Percentiles rank a stretch among this genome's conserved stretches.
Evolutionary conservation across 2,888 invertebrate genomes (phyloP).

Genomic region (Tiphia femorata): DNA sequence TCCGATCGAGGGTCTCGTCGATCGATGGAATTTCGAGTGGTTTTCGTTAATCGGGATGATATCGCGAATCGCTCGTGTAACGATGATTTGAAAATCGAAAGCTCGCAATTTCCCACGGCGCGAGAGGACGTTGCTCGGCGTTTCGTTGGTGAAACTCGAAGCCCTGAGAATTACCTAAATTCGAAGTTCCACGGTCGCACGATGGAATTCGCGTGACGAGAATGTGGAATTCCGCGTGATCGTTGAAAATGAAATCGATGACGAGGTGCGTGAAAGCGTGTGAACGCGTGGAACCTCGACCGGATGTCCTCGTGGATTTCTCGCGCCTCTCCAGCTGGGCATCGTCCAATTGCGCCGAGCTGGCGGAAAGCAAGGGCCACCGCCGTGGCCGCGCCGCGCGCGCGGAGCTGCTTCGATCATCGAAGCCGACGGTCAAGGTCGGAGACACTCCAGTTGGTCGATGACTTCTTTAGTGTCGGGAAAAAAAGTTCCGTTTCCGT

Average conservation of each 20-base stretch:
- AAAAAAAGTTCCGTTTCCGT: too few relatives aligned
- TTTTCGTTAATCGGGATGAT: too few relatives aligned
- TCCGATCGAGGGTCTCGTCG: too few relatives aligned
- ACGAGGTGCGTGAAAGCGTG: constrained; percentile 8
- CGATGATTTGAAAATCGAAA: too few relatives aligned
- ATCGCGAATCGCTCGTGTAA: too few relatives aligned
- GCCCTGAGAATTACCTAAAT: too few relatives aligned
- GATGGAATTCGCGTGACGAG: background rate
- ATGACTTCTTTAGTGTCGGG: constrained; percentile 20
- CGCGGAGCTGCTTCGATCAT: constrained; percentile 31
- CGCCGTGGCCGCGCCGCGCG: too few relatives aligned
- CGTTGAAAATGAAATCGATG: constrained; percentile 35
- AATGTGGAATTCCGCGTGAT: constrained; percentile 32
- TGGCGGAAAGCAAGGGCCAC: constrained; percentile 22
- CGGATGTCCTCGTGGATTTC: constrained; percentile 9
- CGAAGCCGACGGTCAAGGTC: constrained; percentile 48
- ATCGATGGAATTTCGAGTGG: too few relatives aligned
- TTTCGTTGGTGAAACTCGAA: too few relatives aligned
- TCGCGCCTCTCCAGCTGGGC: constrained; percentile 10
- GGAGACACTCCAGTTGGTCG: constrained; percentile 30
- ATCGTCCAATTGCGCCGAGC: constrained; percentile 25
- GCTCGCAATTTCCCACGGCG: too few relatives aligned
- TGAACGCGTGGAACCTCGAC: background rate
- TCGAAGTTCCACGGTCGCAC: background rate
- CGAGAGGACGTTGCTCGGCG: too few relatives aligned